Evolutionary conservation across 2,113 vertebrate species (phyloP).

Genomic region (Carassius carassius): DNA sequence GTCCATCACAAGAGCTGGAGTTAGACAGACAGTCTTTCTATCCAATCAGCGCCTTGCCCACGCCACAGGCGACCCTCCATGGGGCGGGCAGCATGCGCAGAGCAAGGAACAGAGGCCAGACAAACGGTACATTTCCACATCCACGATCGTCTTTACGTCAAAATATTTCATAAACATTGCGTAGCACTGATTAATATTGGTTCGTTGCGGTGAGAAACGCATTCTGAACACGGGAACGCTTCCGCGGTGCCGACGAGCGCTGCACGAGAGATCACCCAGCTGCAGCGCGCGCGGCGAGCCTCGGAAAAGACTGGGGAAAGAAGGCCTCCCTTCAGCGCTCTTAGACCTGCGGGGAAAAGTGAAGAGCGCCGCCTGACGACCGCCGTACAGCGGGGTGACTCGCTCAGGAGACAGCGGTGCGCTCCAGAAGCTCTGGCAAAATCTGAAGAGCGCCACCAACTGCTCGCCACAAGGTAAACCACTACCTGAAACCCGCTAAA

Average conservation of each 20-base stretch:
- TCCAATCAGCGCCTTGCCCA: constrained; percentile 63
- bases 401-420: constrained; percentile 74
- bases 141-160: constrained; percentile 7
- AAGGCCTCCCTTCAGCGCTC: constrained; percentile 70
- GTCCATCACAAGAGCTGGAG: neutral
- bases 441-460: constrained; percentile 78
- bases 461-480: constrained; percentile 74
- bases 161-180: neutral
- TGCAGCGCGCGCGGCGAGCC: constrained; percentile 68
- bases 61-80: constrained; percentile 45
- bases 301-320: constrained; percentile 59
- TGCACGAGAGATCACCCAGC: constrained; percentile 62
- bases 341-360: constrained; percentile 78
- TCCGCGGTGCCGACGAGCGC: constrained; percentile 41
- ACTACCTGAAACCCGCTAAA: constrained; percentile 10
- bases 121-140: constrained; percentile 66
- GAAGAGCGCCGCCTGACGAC: constrained; percentile 84
- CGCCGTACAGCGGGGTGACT: constrained; percentile 69
- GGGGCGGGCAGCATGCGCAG: constrained; percentile 65
- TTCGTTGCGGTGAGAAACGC: constrained; percentile 16
- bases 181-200: neutral
- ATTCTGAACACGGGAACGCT: neutral
- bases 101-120: constrained; percentile 65
- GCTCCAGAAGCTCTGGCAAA: constrained; percentile 62
- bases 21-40: constrained; percentile 57